Conservation (phyloP, 2,797 vertebrate genomes). For the Molossus alvarezi region DNA sequence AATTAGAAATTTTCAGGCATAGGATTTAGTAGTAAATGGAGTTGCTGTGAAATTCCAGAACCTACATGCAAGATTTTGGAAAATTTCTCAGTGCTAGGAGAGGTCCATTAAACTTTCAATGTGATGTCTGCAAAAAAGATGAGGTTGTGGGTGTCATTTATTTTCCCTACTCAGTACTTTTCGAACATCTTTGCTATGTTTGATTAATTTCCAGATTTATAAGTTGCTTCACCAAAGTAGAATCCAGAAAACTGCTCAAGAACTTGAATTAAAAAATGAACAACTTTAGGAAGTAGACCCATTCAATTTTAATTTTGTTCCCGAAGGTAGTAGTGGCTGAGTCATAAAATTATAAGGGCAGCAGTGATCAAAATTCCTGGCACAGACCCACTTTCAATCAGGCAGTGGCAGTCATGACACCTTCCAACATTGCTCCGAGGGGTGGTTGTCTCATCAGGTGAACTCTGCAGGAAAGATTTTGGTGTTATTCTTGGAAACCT, state of each 20-base stretch:
- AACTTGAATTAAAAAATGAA: conserved; percentile 25
- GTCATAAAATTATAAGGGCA: background rate
- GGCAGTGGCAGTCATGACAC: fast-evolving
- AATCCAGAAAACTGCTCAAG: background rate
- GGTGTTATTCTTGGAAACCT: conserved; percentile 26
- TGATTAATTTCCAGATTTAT: conserved; percentile 11
- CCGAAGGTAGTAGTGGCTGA: background rate
- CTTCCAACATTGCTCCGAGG: background rate
- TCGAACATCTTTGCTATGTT: background rate
- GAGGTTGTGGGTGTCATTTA: background rate
- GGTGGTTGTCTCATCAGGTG: background rate
- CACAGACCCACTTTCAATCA: background rate
- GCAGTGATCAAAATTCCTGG: background rate
- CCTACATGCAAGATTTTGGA: background rate
- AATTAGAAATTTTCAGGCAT: background rate
- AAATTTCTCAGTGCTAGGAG: background rate
- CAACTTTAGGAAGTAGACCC: background rate
- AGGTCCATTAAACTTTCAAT: background rate
- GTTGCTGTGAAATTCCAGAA: background rate
- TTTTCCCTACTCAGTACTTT: background rate
- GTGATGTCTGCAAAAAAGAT: background rate
- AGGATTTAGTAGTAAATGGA: background rate
- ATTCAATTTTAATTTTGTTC: background rate
- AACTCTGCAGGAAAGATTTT: background rate
- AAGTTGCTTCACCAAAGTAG: background rate